phyloP scores from a whole-genome alignment of 2,888 invertebrate species.

The Drosophila mimica region DNA sequence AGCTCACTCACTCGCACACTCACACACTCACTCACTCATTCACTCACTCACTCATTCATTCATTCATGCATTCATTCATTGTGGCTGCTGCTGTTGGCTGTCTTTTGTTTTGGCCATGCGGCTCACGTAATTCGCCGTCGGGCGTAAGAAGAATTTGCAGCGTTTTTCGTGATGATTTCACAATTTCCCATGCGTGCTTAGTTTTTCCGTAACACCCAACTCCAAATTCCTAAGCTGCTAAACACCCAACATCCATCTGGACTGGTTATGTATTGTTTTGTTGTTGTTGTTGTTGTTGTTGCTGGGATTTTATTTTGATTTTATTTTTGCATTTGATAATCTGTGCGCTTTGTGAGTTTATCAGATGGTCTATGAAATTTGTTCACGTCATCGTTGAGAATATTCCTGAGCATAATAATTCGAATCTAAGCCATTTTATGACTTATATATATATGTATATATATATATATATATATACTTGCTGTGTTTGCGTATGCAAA shows the following conservation, averaged over 20 bases:
- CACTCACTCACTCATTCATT: conserved; percentile 26
- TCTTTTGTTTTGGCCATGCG: conserved; percentile 60
- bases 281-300: conserved; percentile 8
- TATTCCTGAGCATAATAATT: conserved; percentile 34
- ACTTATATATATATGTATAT: background rate
- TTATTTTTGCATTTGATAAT: conserved; percentile 65
- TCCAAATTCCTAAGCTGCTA: background rate
- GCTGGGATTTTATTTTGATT: conserved; percentile 49
- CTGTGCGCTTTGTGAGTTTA: conserved; percentile 57
- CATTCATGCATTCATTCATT: conserved; percentile 35
- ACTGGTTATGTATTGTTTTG: background rate
- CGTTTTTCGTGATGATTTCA: conserved; percentile 74
- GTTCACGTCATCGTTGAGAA: conserved; percentile 57
- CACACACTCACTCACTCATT: conserved; percentile 21
- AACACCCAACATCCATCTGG: background rate
- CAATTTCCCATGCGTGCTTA: conserved; percentile 63
- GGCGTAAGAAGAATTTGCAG: conserved; percentile 67
- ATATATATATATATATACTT: background rate
- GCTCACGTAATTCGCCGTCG: conserved; percentile 68
- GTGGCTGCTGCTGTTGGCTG: conserved; percentile 29
- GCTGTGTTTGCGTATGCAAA: background rate
- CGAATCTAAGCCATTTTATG: conserved; percentile 4
- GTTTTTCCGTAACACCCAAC: conserved; percentile 16
- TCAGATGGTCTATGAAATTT: conserved; percentile 36
- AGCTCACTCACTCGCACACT: conserved; percentile 37